Base-by-base conservation (phyloP, 37 sponge, comb jelly and placozoan genomes). In the Cladorhizidae sp. region DNA sequence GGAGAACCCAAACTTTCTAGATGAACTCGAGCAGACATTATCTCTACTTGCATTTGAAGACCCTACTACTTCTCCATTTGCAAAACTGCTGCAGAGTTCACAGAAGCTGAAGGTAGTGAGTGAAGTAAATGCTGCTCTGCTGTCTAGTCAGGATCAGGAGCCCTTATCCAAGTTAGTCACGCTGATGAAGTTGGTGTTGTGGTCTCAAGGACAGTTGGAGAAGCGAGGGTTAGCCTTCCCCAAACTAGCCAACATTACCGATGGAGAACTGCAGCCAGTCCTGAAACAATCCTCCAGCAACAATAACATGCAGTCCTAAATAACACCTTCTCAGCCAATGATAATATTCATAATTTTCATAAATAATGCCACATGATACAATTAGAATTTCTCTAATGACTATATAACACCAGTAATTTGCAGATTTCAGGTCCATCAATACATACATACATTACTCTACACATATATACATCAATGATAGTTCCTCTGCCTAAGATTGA, bases 71-170 rank as follows among this genome's bases (percentile, higher is more conserved):
- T 61, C 85, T 57, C 92, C 97, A 0, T 93, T 90, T 81, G 57
- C 86, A 3, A 86, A 90, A 36, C 74, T 96, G 38, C 59, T 96
- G 35, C 67, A 96, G 54, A 82, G 78, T 39, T 93, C 94, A 21
- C 97, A 96, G 64, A 78, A 91, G 20, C 68, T 88, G 40, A 88
- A 88, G 85, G 91, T 96, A 31, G 89, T 92, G 1, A 90, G 97
- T 61, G 94, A 93, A 51, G 69, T 96, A 71, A 96, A 96, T 55
- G 79, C 94, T 8, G 97, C 97, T 38, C 75, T 96, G 14, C 62
- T 96, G 39, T 91, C 91, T 39, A 84, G 81, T 36, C 94, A 96
- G 40, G 85, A 87, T 79, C 82, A 87, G 41, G 80, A 81, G 20
- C 74, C 81, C 11, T 70, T 77, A 0, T 85, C 91, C n/a, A 81